These are phyloP conservation scores for Neodiprion virginianus DNA, from an alignment of 1,140 invertebrate species.

Conservation along the genomic window DNA sequence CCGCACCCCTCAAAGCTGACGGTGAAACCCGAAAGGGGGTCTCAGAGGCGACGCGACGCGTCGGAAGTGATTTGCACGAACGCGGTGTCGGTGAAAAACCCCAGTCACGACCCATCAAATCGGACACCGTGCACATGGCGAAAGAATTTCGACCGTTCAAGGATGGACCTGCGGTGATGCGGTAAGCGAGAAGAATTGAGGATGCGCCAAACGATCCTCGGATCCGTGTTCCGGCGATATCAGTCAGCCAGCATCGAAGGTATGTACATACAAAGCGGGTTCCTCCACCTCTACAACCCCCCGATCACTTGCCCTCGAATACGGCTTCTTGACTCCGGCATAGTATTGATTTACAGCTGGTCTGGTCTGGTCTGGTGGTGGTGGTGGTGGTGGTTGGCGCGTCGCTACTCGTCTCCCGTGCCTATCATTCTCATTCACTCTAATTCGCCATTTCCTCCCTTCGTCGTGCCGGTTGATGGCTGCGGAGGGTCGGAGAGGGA, in stretches of 20 bases:
- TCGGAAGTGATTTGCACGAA: conserved; percentile 4
- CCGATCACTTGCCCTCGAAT: conserved; percentile 31
- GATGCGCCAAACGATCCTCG: neutral
- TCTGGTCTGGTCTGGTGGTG: conserved; percentile 26
- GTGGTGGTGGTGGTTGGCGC: neutral
- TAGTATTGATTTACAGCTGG: conserved; percentile 43
- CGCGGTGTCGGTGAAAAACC: neutral
- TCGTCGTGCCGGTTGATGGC: conserved; percentile 27
- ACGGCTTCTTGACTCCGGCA: conserved; percentile 35
- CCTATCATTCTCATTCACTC: conserved; percentile 43
- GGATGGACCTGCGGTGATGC: no score
- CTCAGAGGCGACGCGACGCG: neutral
- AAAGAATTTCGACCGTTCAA: no score
- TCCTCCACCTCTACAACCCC: neutral
- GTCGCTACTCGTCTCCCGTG: conserved; percentile 23
- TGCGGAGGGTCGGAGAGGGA: conserved; percentile 22
- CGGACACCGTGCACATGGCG: no score
- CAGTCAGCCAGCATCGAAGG: conserved; percentile 2
- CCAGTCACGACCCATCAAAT: no score
- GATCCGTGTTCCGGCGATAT: neutral
- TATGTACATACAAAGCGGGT: conserved; percentile 9
- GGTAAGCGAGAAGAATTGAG: neutral
- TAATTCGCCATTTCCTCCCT: conserved; percentile 47
- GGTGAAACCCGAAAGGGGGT: no score
- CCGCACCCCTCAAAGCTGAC: no score